Evolutionary conservation across 2,888 invertebrate genomes (phyloP).

Genomic region (Catonia carolina): DNA sequence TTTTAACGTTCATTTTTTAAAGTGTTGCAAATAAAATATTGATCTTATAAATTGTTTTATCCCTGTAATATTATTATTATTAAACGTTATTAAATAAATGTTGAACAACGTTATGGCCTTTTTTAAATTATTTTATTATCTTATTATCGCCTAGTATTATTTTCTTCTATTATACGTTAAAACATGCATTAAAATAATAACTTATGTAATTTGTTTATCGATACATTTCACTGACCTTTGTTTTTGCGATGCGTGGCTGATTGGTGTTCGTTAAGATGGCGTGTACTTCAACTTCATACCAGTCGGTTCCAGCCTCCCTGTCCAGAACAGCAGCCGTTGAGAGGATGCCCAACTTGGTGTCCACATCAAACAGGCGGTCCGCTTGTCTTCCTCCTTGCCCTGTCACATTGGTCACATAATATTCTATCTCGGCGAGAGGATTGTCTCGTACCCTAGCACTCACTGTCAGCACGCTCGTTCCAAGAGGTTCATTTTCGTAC

Average conservation of each 20-base stretch:
- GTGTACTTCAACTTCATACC: conserved; percentile 78
- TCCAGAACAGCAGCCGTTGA: conserved; percentile 78
- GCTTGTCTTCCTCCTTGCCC: conserved; percentile 63
- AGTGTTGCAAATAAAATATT: too few species aligned
- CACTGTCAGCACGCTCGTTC: conserved; percentile 76
- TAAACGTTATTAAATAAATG: too few species aligned
- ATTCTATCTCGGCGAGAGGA: conserved; percentile 65
- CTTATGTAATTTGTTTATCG: too few species aligned
- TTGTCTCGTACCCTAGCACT: conserved; percentile 54
- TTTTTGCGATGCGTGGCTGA: conserved; percentile 64
- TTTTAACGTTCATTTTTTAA: too few species aligned
- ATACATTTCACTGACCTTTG: conserved; percentile 67
- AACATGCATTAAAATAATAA: too few species aligned
- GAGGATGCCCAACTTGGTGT: conserved; percentile 78
- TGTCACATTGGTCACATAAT: conserved; percentile 61
- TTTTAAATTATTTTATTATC: too few species aligned
- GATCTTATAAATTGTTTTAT: too few species aligned
- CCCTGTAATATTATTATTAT: too few species aligned
- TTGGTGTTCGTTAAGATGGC: conserved; percentile 68
- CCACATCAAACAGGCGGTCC: conserved; percentile 85
- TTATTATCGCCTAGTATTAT: too few species aligned
- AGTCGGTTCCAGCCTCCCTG: conserved; percentile 73
- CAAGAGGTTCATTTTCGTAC: conserved; percentile 81
- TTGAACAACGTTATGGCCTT: too few species aligned
- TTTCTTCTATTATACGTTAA: too few species aligned